phyloP scores from a whole-genome alignment of 2,888 invertebrate species.

The Diaphora mendica region DNA sequence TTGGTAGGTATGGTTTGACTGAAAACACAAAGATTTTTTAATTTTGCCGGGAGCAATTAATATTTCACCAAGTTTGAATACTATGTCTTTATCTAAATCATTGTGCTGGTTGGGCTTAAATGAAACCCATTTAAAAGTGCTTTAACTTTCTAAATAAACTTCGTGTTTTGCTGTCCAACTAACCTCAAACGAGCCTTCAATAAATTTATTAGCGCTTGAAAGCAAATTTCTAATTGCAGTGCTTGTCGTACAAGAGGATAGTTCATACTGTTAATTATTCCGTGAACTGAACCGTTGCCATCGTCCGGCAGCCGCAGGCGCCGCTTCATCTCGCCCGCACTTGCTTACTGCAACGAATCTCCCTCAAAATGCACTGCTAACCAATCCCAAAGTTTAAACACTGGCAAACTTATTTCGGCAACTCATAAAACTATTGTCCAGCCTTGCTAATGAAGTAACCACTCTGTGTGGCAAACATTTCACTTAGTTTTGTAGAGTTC shows the following conservation, averaged over 20 bases:
- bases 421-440: slow-evolving; percentile 82
- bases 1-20: too few relatives aligned
- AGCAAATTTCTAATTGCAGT: slow-evolving; percentile 77
- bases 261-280: slow-evolving; percentile 84
- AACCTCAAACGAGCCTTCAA: slow-evolving; percentile 47
- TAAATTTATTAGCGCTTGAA: slow-evolving; percentile 74
- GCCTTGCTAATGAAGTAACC: slow-evolving; percentile 66
- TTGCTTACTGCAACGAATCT: slow-evolving; percentile 56
- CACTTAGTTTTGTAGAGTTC: background rate
- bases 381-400: slow-evolving; percentile 82
- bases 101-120: background rate
- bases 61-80: background rate
- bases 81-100: background rate
- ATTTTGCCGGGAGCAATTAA: background rate
- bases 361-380: slow-evolving; percentile 79
- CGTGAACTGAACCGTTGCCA: slow-evolving; percentile 60
- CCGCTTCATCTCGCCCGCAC: slow-evolving; percentile 57
- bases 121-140: background rate
- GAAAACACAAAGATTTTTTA: background rate
- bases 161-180: slow-evolving; percentile 1
- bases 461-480: slow-evolving; percentile 47
- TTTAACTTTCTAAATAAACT: background rate
- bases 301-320: slow-evolving; percentile 68
- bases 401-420: slow-evolving; percentile 80
- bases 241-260: slow-evolving; percentile 71